phyloP scores from a whole-genome alignment of 2,797 vertebrate genomes.

The Sebastes cheni region DNA sequence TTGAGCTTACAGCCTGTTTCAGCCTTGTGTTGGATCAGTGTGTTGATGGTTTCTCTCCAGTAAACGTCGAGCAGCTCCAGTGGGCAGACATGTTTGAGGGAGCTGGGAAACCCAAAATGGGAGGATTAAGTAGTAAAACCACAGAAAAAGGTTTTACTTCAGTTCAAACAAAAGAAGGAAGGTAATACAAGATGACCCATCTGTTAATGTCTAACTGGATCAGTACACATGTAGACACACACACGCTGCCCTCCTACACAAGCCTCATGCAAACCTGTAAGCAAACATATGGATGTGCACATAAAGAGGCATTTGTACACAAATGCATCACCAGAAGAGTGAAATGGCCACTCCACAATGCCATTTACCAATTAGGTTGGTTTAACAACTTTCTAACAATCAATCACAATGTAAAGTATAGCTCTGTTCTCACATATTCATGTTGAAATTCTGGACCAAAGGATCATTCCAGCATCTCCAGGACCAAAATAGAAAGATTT shows the following conservation, averaged over 20 bases:
- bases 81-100: neutral
- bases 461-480: neutral
- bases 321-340: neutral
- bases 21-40: neutral
- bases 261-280: slow-evolving; percentile 33
- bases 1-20: neutral
- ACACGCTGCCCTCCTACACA: neutral
- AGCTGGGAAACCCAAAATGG: neutral
- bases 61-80: neutral
- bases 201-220: slow-evolving; percentile 70
- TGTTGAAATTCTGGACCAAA: neutral
- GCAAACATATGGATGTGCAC: slow-evolving; percentile 39
- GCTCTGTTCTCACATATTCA: neutral
- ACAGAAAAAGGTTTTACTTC: slow-evolving; percentile 33
- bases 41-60: neutral
- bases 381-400: slow-evolving; percentile 6
- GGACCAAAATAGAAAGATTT: neutral
- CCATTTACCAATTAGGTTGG: slow-evolving; percentile 16
- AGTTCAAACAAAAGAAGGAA: slow-evolving; percentile 46
- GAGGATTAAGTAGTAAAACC: slow-evolving; percentile 32
- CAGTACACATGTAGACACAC: slow-evolving; percentile 15
- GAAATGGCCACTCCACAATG: neutral
- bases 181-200: slow-evolving; percentile 49
- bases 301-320: slow-evolving; percentile 24
- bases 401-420: neutral